Evolutionary conservation across 2,113 vertebrate species (phyloP), one percentile per base, ranked within the genome.

Genomic region (Serinus canaria): DNA sequence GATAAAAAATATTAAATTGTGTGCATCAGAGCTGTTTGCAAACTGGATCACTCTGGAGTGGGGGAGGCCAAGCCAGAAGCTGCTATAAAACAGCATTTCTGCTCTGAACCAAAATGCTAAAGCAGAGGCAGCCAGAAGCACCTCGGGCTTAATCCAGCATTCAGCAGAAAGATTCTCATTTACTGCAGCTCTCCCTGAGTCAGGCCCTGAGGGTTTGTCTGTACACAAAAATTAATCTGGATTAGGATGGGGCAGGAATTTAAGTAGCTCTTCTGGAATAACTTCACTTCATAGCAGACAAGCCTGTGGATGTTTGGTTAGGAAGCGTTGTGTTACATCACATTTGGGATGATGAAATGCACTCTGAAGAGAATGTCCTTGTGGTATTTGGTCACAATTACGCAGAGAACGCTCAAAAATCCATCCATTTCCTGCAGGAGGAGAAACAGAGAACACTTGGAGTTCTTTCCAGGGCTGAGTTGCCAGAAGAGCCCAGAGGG

Each of bases 211-310:
- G 91, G 96, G 82, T 14, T 91, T 66, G 75, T 91, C 93, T 97
- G 84, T 82, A 85, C 4, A 3, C 46, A 92, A 85, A 96, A 95
- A 69, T 80, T 91, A 94, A 95, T 95, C 93, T 92, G 91, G 95
- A 94, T 96, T 96, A 96, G 58, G 78, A 92, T 66, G 50, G 39
- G 44, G 39, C 52, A 91, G 77, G 63, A 84, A 74, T 0, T 83
- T 53, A 53, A 84, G 90, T n/a, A 63, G 53, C 70, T 86, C 84
- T 82, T 85, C 82, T 92, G 75, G 91, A 91, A 93, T 56, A 56
- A 56, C 31, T 56, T 70, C 52, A 53, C 52, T 76, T 56, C 1
- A 2, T 92, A 94, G 58, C 72, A 92, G 82, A 49, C 58, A 30
- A 83, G 66, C 59, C 69, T n/a, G 35, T 12, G 74, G 82, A 81